Percentiles rank a stretch among this genome's conserved stretches.
Evolutionary conservation across 64 coral and sea anemone species (phyloP).

Genomic region (Actinia tenebrosa): DNA sequence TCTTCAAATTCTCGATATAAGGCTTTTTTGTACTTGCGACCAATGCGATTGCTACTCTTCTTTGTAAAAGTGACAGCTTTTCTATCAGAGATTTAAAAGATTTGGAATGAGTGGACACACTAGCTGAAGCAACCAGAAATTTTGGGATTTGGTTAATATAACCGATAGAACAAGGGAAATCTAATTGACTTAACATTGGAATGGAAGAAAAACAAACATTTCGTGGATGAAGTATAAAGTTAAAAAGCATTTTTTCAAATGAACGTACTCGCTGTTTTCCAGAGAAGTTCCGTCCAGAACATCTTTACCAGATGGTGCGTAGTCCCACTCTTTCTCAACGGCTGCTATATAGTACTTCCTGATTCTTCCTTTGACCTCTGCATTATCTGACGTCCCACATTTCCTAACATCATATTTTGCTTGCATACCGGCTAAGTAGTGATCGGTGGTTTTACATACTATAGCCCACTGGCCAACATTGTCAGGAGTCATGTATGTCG

Average conservation of each 20-base stretch:
- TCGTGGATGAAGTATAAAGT: too few relatives aligned
- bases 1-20: conserved; percentile 51
- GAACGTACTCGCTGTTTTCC: conserved; percentile 52
- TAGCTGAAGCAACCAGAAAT: too few relatives aligned
- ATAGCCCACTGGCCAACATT: conserved; percentile 80
- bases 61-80: conserved; percentile 40
- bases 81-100: conserved; percentile 25
- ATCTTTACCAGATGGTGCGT: conserved; percentile 53
- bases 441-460: conserved; percentile 83
- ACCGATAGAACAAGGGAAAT: too few relatives aligned
- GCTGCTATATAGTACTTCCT: conserved; percentile 53
- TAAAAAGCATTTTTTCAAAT: too few relatives aligned
- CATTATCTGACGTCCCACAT: conserved; percentile 16
- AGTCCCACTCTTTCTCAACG: conserved; percentile 57
- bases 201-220: too few relatives aligned
- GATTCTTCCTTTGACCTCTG: neutral
- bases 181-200: too few relatives aligned
- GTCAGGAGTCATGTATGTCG: conserved; percentile 72
- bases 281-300: conserved; percentile 18
- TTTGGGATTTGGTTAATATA: neutral
- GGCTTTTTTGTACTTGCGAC: conserved; percentile 67
- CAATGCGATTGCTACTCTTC: conserved; percentile 42
- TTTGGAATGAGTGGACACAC: neutral
- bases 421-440: conserved; percentile 81
- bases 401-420: conserved; percentile 64